Evolutionary conservation across 2,113 vertebrate species (phyloP).

Genomic region (Xenopus tropicalis): DNA sequence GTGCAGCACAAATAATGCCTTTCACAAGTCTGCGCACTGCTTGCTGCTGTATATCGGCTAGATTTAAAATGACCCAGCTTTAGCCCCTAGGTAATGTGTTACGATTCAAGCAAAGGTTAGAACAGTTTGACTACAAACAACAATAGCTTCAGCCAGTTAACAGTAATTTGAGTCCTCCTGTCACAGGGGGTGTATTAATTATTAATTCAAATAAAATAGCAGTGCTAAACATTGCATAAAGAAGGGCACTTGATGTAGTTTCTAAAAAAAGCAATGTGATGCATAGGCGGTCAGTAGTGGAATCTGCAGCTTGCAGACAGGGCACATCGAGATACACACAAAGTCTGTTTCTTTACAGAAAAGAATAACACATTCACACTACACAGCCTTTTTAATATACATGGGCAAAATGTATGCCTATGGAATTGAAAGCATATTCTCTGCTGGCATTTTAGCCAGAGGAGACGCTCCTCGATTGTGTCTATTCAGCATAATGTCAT

Average conservation of each 20-base stretch:
- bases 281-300: slow-evolving; percentile 5
- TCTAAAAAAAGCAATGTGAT: slow-evolving; percentile 35
- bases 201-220: slow-evolving; percentile 52
- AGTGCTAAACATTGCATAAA: slow-evolving; percentile 41
- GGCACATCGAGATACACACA: not conserved
- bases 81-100: slow-evolving; percentile 6
- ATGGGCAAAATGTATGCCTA: too few relatives aligned
- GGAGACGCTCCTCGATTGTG: too few relatives aligned
- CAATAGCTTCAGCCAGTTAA: slow-evolving; percentile 51
- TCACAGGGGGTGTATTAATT: slow-evolving; percentile 55
- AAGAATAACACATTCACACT: too few relatives aligned
- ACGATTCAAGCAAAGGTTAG: slow-evolving; percentile 45
- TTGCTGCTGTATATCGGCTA: too few relatives aligned
- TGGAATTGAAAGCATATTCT: too few relatives aligned
- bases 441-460: too few relatives aligned
- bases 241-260: slow-evolving; percentile 44
- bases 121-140: slow-evolving; percentile 20
- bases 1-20: not conserved
- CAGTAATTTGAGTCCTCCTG: slow-evolving; percentile 57
- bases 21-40: not conserved
- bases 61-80: not conserved
- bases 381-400: too few relatives aligned
- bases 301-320: slow-evolving; percentile 5
- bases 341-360: not conserved
- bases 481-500: too few relatives aligned